Evolutionary conservation across 2,888 invertebrate genomes (phyloP).

Genomic region (Lasioglossum vierecki): DNA sequence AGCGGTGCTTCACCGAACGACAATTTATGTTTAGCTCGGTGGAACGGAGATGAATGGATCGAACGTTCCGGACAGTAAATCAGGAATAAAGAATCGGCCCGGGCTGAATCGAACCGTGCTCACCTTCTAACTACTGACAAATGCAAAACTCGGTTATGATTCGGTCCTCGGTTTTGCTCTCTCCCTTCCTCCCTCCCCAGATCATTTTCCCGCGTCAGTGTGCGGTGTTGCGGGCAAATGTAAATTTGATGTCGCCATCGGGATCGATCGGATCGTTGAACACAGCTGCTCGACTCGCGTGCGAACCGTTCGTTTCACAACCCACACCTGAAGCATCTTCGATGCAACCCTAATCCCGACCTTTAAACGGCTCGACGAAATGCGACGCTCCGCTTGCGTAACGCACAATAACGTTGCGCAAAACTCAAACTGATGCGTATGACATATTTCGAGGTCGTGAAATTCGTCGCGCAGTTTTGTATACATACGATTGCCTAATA

Average conservation of each 20-base stretch:
- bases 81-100: background rate
- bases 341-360: background rate
- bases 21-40: background rate
- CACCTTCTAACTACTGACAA: background rate
- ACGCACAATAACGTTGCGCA: background rate
- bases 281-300: constrained; percentile 8
- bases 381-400: background rate
- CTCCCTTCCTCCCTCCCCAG: background rate
- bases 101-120: background rate
- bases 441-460: background rate
- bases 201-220: constrained; percentile 5
- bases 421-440: no score
- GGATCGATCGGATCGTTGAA: constrained; percentile 32
- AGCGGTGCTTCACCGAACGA: background rate
- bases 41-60: background rate
- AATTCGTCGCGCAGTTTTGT: background rate
- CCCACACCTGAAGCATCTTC: background rate
- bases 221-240: constrained; percentile 12
- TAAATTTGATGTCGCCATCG: constrained; percentile 29
- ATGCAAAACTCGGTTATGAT: constrained; percentile 1
- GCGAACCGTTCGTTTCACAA: constrained; percentile 14
- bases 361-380: background rate
- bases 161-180: background rate
- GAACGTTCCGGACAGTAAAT: background rate
- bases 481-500: background rate